Conservation (phyloP, 2,113 vertebrate genomes). For the Hemibagrus wyckioides region DNA sequence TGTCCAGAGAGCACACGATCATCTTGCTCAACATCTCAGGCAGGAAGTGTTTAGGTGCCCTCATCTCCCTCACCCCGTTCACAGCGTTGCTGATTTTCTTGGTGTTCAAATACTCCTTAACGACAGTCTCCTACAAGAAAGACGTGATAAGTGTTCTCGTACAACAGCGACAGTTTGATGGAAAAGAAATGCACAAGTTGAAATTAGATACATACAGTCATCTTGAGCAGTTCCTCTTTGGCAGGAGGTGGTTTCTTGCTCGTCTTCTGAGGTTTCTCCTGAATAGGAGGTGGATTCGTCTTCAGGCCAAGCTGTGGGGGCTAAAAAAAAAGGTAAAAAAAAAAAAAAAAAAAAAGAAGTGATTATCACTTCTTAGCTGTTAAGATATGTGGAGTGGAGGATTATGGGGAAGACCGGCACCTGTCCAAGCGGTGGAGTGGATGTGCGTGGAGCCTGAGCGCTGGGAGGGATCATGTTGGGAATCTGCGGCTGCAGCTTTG, state of each 20-base stretch:
- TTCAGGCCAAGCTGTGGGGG: constrained; percentile 97
- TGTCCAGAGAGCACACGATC: constrained; percentile 88
- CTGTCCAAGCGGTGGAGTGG: constrained; percentile 96
- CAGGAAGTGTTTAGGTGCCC: constrained; percentile 93
- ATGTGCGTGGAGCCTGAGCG: constrained; percentile 93
- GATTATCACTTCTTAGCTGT: neutral
- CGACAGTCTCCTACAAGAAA: constrained; percentile 80
- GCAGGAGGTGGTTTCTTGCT: constrained; percentile 95
- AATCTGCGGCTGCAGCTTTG: constrained; percentile 98
- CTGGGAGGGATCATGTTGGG: constrained; percentile 95
- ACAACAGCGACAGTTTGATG: neutral
- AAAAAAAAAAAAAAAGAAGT: neutral
- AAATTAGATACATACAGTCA: constrained; percentile 79
- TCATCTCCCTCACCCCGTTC: constrained; percentile 88
- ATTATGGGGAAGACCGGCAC: constrained; percentile 62
- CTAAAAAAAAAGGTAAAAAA: constrained; percentile 57
- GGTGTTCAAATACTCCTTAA: constrained; percentile 89
- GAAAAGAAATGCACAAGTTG: neutral
- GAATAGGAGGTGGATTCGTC: constrained; percentile 97
- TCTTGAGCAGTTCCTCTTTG: constrained; percentile 93
- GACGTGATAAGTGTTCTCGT: neutral
- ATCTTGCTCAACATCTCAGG: constrained; percentile 96
- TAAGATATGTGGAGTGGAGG: neutral
- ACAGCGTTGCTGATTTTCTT: constrained; percentile 88
- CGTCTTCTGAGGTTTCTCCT: constrained; percentile 97